Evolutionary conservation across 92 coral and sea anemone species (phyloP).

Genomic region (Parazoanthus atlanticus): DNA sequence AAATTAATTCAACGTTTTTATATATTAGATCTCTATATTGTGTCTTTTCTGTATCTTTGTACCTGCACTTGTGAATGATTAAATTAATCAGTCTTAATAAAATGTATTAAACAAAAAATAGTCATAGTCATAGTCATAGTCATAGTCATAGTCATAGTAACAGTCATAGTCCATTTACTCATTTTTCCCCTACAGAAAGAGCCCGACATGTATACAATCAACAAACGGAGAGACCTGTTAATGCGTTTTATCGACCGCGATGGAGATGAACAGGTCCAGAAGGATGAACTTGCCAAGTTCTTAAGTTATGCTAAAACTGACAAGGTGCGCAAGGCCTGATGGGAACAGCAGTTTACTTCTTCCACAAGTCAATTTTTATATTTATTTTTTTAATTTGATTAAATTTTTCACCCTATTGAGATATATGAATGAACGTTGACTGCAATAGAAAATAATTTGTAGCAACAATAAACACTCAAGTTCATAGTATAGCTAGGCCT

Average conservation of each 20-base stretch:
- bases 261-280: slow-evolving; percentile 76
- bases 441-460: background rate
- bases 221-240: slow-evolving; percentile 74
- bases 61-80: no score
- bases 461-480: background rate
- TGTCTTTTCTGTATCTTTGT: no score
- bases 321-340: slow-evolving; percentile 46
- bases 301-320: slow-evolving; percentile 62
- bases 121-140: no score
- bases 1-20: no score
- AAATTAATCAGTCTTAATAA: no score
- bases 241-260: slow-evolving; percentile 80
- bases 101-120: no score
- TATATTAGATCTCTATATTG: no score
- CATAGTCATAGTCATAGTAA: background rate
- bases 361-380: background rate
- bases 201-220: slow-evolving; percentile 89
- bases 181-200: slow-evolving; percentile 40
- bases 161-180: background rate
- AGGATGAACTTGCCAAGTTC: slow-evolving; percentile 73
- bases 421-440: background rate
- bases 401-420: no score
- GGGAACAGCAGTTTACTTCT: background rate
- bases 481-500: background rate
- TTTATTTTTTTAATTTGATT: no score